phyloP scores from a whole-genome alignment of 2,797 vertebrate genomes.

The Chaenodraco wilsoni region DNA sequence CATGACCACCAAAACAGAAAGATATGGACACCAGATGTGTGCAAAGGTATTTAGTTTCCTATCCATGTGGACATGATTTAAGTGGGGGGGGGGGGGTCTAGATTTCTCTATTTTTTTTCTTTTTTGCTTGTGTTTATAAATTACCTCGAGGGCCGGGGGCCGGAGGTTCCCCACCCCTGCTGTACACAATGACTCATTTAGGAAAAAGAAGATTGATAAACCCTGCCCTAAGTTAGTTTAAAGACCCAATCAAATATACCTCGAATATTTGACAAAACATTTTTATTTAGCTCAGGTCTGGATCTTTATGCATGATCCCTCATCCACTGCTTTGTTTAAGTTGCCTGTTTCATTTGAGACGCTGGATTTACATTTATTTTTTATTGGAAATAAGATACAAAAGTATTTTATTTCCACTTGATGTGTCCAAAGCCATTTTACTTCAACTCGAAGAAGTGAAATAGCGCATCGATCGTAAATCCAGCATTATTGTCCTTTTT shows the following conservation, averaged over 20 bases:
- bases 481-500: conserved; percentile 62
- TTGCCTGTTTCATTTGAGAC: conserved; percentile 50
- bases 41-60: too few species aligned
- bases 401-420: conserved; percentile 5
- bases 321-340: conserved; percentile 40
- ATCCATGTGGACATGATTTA: too few species aligned
- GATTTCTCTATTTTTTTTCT: too few species aligned
- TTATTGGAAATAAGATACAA: conserved; percentile 7
- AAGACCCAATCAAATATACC: neutral
- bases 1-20: too few species aligned
- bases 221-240: neutral
- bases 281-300: neutral
- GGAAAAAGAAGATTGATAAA: neutral
- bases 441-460: conserved; percentile 53
- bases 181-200: too few species aligned
- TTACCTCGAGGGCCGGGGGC: too few species aligned
- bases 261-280: neutral
- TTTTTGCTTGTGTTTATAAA: too few species aligned
- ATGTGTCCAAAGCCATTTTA: conserved; percentile 50
- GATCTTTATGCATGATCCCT: conserved; percentile 33
- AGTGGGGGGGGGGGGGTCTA: too few species aligned
- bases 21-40: too few species aligned
- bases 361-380: conserved; percentile 61
- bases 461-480: conserved; percentile 47
- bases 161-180: too few species aligned